These are phyloP conservation scores for Cyprinodon tularosa DNA, from an alignment of 2,113 vertebrate genomes.

Conservation along the genomic window DNA sequence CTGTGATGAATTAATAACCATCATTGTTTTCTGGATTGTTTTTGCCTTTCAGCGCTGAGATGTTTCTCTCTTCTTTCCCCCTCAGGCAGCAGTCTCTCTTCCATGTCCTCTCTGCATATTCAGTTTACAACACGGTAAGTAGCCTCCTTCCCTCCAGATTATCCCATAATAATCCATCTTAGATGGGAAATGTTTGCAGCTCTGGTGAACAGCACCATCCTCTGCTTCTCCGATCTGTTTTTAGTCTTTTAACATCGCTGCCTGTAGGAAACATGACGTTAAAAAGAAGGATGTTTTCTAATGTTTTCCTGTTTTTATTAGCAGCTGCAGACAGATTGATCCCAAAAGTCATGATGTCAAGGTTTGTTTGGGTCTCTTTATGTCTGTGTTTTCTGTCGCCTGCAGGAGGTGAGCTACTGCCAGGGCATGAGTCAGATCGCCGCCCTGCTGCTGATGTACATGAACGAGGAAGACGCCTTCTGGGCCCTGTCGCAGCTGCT, in stretches of 20 bases:
- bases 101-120: constrained; percentile 86
- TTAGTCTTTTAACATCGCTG: no score
- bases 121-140: constrained; percentile 89
- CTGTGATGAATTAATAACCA: not conserved
- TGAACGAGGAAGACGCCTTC: constrained; percentile 90
- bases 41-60: accelerated
- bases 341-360: no score
- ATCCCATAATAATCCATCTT: not conserved
- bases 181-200: not conserved
- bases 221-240: not conserved
- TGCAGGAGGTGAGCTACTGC: constrained; percentile 92
- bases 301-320: not conserved
- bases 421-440: constrained; percentile 91
- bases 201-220: not conserved
- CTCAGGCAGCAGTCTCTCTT: constrained; percentile 83
- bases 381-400: constrained; percentile 3
- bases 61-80: not conserved
- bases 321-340: not conserved
- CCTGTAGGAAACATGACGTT: no score
- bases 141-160: not conserved
- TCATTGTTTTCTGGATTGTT: not conserved
- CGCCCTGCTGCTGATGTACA: constrained; percentile 88
- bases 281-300: no score
- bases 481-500: constrained; percentile 89
- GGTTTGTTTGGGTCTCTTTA: not conserved